phyloP scores from a whole-genome alignment of 1,140 invertebrate species.

The Hylaeus anthracinus region DNA sequence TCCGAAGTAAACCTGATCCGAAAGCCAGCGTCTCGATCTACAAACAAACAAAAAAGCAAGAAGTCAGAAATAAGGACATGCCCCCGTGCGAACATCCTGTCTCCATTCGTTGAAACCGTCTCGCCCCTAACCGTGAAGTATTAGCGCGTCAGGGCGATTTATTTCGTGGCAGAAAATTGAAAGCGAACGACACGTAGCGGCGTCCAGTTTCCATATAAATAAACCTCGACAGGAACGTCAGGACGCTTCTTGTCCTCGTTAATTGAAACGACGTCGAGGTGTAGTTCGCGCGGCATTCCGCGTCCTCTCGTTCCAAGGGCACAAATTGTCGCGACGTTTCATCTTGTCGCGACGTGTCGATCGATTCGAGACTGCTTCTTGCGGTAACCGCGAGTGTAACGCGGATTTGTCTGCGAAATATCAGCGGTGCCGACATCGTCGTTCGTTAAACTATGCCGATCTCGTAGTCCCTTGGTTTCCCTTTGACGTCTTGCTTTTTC shows the following conservation, averaged over 20 bases:
- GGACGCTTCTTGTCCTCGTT: conserved; percentile 5
- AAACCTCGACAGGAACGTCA: background rate
- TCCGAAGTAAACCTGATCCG: too few relatives aligned
- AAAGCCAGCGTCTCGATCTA: too few relatives aligned
- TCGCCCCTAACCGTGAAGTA: background rate
- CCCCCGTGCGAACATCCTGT: background rate
- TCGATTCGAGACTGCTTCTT: conserved; percentile 53
- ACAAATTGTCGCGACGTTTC: conserved; percentile 47
- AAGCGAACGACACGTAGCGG: background rate
- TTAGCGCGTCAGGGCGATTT: conserved; percentile 1
- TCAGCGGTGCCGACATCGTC: conserved; percentile 7
- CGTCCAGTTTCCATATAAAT: conserved; percentile 40
- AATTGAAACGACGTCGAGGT: conserved; percentile 27
- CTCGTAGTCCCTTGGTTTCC: background rate
- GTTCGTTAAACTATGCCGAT: conserved; percentile 26
- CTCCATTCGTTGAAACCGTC: background rate
- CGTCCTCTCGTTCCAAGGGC: conserved; percentile 20
- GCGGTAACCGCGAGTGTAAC: conserved; percentile 17
- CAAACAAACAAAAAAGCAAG: background rate
- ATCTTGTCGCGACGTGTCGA: conserved; percentile 39
- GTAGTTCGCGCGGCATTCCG: conserved; percentile 12
- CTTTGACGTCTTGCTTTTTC: conserved; percentile 16
- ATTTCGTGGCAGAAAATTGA: conserved; percentile 8
- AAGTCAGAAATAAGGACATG: background rate
- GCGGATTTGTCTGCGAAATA: conserved; percentile 55